Evolutionary conservation across 1,140 invertebrate species (phyloP).

Genomic region (Caerostris extrusa): DNA sequence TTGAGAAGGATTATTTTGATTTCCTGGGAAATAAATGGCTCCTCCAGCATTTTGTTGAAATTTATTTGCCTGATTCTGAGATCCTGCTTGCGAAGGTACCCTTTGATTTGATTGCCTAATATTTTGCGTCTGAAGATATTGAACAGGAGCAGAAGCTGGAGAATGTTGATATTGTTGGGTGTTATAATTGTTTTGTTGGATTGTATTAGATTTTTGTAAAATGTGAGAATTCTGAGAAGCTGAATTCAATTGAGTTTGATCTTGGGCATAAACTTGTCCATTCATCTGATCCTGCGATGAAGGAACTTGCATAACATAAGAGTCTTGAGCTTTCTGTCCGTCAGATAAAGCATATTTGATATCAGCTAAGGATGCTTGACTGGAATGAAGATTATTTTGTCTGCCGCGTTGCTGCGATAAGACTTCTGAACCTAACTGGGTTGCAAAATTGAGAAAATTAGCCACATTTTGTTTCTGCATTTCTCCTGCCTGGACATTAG

Average conservation of each 20-base stretch:
- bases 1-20: neutral
- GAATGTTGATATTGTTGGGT: neutral
- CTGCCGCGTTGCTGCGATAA: neutral
- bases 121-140: neutral
- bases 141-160: neutral
- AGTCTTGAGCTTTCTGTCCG: neutral
- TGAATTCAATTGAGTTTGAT: neutral
- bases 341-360: neutral
- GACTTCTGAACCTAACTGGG: constrained; percentile 16
- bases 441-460: constrained; percentile 67
- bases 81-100: neutral
- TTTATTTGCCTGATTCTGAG: constrained; percentile 10
- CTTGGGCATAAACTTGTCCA: neutral
- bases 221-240: neutral
- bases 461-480: constrained; percentile 46
- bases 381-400: neutral
- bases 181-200: neutral
- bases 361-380: neutral
- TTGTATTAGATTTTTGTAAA: neutral
- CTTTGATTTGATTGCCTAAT: constrained; percentile 18
- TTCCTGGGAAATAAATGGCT: neutral
- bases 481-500: neutral
- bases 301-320: neutral
- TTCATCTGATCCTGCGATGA: neutral
- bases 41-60: neutral